These are phyloP conservation scores for Acleris cristana DNA, from an alignment of 2,888 invertebrate species.

Conservation along the genomic window DNA sequence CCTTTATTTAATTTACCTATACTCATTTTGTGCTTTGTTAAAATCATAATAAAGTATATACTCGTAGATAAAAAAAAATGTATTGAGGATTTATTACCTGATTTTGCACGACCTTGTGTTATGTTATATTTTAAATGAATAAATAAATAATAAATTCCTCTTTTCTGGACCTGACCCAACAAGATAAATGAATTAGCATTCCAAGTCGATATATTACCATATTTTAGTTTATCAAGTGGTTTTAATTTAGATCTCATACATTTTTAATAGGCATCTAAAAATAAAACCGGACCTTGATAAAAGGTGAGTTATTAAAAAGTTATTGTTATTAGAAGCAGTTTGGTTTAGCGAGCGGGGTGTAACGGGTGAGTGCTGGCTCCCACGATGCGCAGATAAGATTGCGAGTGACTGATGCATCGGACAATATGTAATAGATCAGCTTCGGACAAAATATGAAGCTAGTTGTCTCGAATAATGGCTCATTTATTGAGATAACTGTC, in stretches of 20 bases:
- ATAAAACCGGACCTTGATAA: not conserved
- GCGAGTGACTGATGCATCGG: slow-evolving; percentile 76
- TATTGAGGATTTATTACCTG: too few relatives aligned
- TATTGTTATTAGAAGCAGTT: slow-evolving; percentile 25
- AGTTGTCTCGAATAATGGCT: slow-evolving; percentile 65
- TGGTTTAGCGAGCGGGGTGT: slow-evolving; percentile 36
- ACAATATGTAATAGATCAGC: slow-evolving; percentile 79
- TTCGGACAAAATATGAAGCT: slow-evolving; percentile 62
- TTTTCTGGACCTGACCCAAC: not conserved
- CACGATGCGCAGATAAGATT: slow-evolving; percentile 80
- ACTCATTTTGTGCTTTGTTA: too few relatives aligned
- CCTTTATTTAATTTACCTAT: not conserved
- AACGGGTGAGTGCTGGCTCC: slow-evolving; percentile 62
- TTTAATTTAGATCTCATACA: slow-evolving; percentile 16
- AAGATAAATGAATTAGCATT: not conserved
- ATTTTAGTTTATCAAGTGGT: not conserved
- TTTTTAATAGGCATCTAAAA: slow-evolving; percentile 7
- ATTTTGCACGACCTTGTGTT: too few relatives aligned
- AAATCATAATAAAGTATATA: too few relatives aligned
- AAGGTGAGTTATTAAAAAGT: not conserved
- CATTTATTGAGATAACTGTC: slow-evolving; percentile 79
- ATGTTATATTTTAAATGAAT: not conserved
- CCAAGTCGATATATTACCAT: not conserved
- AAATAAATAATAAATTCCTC: not conserved
- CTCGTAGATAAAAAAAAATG: too few relatives aligned